Conservation (phyloP, 2,888 invertebrate genomes). For the Polydrusus cervinus region DNA sequence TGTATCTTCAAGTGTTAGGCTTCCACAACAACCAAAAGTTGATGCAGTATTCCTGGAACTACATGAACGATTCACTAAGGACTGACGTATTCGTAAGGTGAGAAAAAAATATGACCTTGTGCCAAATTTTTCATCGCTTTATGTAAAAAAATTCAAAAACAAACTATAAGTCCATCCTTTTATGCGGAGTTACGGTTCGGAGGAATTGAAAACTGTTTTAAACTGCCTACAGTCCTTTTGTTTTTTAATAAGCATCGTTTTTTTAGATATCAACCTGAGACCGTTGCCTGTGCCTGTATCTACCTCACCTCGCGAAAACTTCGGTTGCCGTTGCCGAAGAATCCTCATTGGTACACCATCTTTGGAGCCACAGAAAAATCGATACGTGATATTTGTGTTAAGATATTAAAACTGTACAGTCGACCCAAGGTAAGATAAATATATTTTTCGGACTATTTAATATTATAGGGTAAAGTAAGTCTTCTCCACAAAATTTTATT, state of each 20-base stretch:
- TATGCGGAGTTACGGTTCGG: no score
- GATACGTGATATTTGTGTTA: conserved; percentile 87
- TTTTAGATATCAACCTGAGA: conserved; percentile 90
- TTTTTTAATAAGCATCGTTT: no score
- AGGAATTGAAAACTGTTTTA: no score
- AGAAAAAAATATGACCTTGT: neutral
- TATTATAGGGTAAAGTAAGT: no score
- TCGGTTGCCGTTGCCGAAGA: conserved; percentile 87
- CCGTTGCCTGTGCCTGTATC: conserved; percentile 99
- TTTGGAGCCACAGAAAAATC: conserved; percentile 90
- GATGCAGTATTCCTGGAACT: conserved; percentile 99
- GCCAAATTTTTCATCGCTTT: neutral
- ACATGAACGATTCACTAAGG: conserved; percentile 99
- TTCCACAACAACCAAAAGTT: conserved; percentile 90
- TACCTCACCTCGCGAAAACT: conserved; percentile 94
- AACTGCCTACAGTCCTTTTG: no score
- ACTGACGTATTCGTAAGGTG: conserved; percentile 93
- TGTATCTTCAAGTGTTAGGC: conserved; percentile 94
- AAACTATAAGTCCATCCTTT: no score
- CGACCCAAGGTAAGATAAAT: conserved; percentile 80
- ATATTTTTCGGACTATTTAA: neutral
- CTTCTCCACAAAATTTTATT: no score
- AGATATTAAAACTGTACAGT: conserved; percentile 89
- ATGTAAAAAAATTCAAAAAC: no score
- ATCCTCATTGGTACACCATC: conserved; percentile 91